phyloP scores from a whole-genome alignment of 1,140 invertebrate species.

The Cyclina sinensis region DNA sequence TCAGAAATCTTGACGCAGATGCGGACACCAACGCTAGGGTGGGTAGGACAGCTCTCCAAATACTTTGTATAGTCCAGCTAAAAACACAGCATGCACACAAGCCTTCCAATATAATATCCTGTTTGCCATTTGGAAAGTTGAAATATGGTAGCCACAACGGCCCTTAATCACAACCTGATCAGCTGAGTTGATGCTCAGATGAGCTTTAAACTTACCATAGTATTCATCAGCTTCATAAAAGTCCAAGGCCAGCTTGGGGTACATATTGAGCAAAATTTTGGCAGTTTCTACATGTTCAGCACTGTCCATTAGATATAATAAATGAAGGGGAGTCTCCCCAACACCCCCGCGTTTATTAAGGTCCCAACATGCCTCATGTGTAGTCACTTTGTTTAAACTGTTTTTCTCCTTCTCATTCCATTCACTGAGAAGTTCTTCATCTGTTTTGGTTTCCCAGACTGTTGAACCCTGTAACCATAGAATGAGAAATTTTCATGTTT shows the following conservation, averaged over 20 bases:
- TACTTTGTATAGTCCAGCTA: too few species aligned
- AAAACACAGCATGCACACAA: too few species aligned
- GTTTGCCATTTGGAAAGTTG: too few species aligned
- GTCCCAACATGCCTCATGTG: constrained; percentile 93
- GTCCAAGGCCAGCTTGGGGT: constrained; percentile 96
- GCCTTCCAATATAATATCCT: neutral
- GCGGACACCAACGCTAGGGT: too few species aligned
- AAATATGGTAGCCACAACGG: too few species aligned
- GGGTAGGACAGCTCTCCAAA: too few species aligned
- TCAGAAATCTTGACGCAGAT: too few species aligned
- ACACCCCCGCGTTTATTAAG: constrained; percentile 97
- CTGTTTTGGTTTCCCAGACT: constrained; percentile 72
- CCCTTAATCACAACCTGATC: too few species aligned
- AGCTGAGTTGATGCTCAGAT: too few species aligned
- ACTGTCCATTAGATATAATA: constrained; percentile 98
- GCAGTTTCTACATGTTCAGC: constrained; percentile 94
- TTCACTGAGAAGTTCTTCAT: constrained; percentile 76
- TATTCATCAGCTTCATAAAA: constrained; percentile 99
- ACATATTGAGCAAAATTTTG: constrained; percentile 95
- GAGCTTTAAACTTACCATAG: constrained; percentile 89
- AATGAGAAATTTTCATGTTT: too few species aligned
- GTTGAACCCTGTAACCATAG: constrained; percentile 68
- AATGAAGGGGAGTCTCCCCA: constrained; percentile 97
- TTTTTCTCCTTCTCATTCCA: constrained; percentile 76
- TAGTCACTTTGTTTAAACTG: constrained; percentile 78